Base-by-base conservation (phyloP, 2,113 vertebrate species). In the Microcebus lehilahytsara region DNA sequence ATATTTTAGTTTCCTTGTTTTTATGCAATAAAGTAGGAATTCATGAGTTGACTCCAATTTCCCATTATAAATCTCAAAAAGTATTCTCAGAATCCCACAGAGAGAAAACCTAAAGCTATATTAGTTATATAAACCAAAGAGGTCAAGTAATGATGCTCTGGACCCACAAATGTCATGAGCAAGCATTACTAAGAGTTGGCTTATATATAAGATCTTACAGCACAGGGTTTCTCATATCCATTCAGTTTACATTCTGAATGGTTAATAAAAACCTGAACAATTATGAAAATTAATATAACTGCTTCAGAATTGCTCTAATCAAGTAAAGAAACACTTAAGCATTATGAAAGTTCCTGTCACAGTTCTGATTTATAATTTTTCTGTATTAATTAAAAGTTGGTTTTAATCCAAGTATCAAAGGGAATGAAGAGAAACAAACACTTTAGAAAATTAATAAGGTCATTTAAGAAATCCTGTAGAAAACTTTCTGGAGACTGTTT, bases 371-470 rank as follows among this genome's bases (percentile, higher is more conserved):
- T 96, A 75, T 81, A 60, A 60, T 95, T 92, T 96, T 86, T 81
- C 53, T 49, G 83, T 58, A 87, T 91, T 98, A 95, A 96, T 95
- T 96, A 93, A 96, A 97, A 96, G 69, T 80, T 98, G 94, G 78
- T 85, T 96, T 94, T 85, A 94, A 95, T 92, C 94, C 91, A 95
- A 97, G 83, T 62, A 97, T 83, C 96, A 94, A 94, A 96, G 85
- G 91, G 69, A 85, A 94, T 64, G 83, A 93, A 88, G 34, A 95
- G 40, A 97, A 95, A 94, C 72, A 96, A 95, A 89, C 94, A 96
- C 78, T 96, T 96, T 46, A 89, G 74, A 94, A 94, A 97, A 89
- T 93, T 77, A 96, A 91, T 93, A 85, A 96, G 85, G 92, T 87
- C 94, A 91, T 85, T 75, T 79, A 75, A 89, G 22, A 13, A 84